Evolutionary conservation across 2,888 invertebrate genomes (phyloP), one percentile per base, ranked within the genome.

Genomic region (Scaptomyza reducta): DNA sequence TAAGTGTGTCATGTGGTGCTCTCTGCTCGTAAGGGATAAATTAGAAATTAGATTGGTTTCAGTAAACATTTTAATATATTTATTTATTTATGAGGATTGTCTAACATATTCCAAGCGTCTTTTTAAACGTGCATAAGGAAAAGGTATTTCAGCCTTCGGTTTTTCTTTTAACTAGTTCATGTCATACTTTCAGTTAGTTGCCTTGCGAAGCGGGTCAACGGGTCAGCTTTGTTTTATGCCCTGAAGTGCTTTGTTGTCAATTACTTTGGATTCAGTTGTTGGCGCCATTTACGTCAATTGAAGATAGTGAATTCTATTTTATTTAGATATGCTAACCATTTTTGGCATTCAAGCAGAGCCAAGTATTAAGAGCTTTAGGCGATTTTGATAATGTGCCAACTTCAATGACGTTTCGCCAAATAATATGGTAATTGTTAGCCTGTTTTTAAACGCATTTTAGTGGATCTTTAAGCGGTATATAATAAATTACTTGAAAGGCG

Each of bases 201-300:
- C 14, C 35, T 47, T 33, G 27, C 18, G 7, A 74, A 63, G 66
- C 45, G 46, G 61, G 77, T 76, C 61, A 71, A 22, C 31, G 42
- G 72, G 66, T 76, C 66, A 76, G 56, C 27, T 53, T 59, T 62
- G 55, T 47, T 58, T 59, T 16, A 31, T 46, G 1, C 47, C 62
- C 69, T n/a, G 27, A 53, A 63, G 31, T 45, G 50, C 6, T 55
- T 25, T 14, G 31, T 22, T 61, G 61, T 38, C 62, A 50, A 18
- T 55, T 49, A 25, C 18, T 29, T 25, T 35, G 29, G n/a, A 22
- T 45, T 38, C 38, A 33, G 35, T 56, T n/a, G 29, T 35, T 14
- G 61, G 55, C 66, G 49, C 35, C 70, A 41, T 22, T 54, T 14
- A 3, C 14, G 72, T 47, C 71, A 57, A 65, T 35, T 46, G 25